A percentile compares a stretch with the other conserved stretches of the same genome.
phyloP scores from a whole-genome alignment of 1,140 invertebrate genomes.

The Pantala flavescens region DNA sequence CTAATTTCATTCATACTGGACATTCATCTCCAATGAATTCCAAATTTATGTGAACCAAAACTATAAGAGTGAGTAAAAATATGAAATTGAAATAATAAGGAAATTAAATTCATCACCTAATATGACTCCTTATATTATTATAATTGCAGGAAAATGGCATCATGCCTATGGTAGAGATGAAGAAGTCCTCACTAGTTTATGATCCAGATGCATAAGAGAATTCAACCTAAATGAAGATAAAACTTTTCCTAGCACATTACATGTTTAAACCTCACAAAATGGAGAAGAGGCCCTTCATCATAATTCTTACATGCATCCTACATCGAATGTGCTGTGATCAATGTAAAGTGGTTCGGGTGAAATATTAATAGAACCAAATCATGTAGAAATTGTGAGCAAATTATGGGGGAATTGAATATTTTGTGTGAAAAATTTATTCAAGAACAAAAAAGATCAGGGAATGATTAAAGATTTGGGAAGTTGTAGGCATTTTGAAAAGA shows the following conservation, averaged over 20 bases:
- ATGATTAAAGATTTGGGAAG: neutral
- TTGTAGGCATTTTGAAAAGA: neutral
- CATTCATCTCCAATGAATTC: no score
- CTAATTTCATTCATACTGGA: no score
- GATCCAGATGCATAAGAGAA: conserved; percentile 39
- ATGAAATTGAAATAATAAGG: neutral
- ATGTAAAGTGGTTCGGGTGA: neutral
- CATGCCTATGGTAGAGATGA: conserved; percentile 48
- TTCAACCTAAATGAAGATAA: neutral
- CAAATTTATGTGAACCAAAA: no score
- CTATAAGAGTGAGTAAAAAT: no score
- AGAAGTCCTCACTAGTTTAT: conserved; percentile 47
- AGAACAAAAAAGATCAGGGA: neutral
- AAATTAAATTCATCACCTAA: conserved; percentile 15
- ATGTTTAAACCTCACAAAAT: conserved; percentile 11
- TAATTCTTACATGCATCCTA: neutral
- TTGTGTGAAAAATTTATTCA: neutral
- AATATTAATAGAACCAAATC: neutral
- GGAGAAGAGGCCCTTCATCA: conserved; percentile 1
- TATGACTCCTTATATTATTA: neutral
- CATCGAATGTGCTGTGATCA: conserved; percentile 12
- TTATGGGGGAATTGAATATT: neutral
- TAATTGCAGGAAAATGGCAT: conserved; percentile 42
- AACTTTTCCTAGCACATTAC: neutral
- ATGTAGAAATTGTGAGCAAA: neutral